Evolutionary conservation across 2,797 vertebrate genomes (phyloP).

Genomic region (Brotula barbata): DNA sequence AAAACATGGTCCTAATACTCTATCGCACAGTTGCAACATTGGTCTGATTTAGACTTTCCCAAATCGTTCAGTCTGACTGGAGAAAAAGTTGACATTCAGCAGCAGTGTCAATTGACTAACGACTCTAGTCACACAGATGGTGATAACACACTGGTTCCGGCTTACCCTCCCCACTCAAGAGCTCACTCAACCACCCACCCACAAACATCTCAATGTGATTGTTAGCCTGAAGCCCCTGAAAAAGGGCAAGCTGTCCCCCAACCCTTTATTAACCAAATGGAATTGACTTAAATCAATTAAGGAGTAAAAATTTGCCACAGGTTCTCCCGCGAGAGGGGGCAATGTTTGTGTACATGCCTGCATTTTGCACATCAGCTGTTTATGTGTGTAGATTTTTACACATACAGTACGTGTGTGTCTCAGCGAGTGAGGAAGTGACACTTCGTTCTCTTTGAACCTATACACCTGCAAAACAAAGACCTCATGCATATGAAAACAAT

Average conservation of each 20-base stretch:
- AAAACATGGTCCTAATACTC: no score
- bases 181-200: background rate
- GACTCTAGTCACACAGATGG: conserved; percentile 40
- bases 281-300: conserved; percentile 76
- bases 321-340: conserved; percentile 41
- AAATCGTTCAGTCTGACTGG: no score
- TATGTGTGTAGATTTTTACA: conserved; percentile 4
- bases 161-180: conserved; percentile 15
- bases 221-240: conserved; percentile 58
- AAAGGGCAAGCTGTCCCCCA: conserved; percentile 51
- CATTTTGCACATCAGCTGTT: conserved; percentile 18
- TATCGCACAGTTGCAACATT: no score
- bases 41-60: no score
- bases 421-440: background rate
- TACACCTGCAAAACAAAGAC: conserved; percentile 4
- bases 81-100: no score
- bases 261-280: conserved; percentile 72
- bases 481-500: conserved; percentile 37
- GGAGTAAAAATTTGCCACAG: conserved; percentile 40
- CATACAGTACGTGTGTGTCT: conserved; percentile 10
- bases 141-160: conserved; percentile 39
- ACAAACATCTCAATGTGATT: conserved; percentile 52
- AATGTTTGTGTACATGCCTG: conserved; percentile 42
- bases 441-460: conserved; percentile 13
- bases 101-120: conserved; percentile 4